Conservation (phyloP, 2,888 invertebrate genomes). For the Sympetrum striolatum region DNA sequence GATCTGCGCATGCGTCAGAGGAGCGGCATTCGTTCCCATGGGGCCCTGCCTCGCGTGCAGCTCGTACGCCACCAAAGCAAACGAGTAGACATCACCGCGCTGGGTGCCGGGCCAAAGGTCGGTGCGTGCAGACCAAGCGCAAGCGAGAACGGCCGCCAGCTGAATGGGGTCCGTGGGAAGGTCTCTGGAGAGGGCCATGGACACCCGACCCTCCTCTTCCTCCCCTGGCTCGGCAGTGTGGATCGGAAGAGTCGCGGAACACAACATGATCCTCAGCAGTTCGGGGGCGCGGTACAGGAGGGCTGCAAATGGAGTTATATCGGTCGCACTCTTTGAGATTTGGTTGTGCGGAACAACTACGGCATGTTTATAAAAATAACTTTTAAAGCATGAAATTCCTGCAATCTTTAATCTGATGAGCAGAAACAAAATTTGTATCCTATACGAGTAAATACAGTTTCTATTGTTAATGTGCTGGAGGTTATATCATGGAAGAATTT, state of each 20-base stretch:
- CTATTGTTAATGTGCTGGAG: too few relatives aligned
- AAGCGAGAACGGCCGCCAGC: constrained; percentile 60
- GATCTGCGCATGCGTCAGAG: constrained; percentile 72
- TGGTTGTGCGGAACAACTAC: too few relatives aligned
- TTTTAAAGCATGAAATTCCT: too few relatives aligned
- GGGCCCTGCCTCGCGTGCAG: constrained; percentile 86
- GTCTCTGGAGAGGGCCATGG: constrained; percentile 48
- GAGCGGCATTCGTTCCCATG: constrained; percentile 69
- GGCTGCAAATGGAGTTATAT: constrained; percentile 60
- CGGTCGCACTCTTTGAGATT: too few relatives aligned
- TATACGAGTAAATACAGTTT: too few relatives aligned
- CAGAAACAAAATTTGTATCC: too few relatives aligned
- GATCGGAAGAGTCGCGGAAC: neutral
- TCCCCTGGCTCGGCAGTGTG: constrained; percentile 51
- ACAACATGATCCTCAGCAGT: constrained; percentile 63
- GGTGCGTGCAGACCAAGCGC: constrained; percentile 54
- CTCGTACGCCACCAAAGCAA: constrained; percentile 88
- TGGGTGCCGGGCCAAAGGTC: constrained; percentile 62
- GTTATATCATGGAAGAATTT: too few relatives aligned
- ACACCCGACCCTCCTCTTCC: constrained; percentile 57
- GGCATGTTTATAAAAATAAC: too few relatives aligned
- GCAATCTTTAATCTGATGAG: too few relatives aligned
- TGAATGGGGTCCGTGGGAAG: constrained; percentile 59
- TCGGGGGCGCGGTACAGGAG: constrained; percentile 84
- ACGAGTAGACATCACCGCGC: constrained; percentile 85